phyloP scores from a whole-genome alignment of 1,140 invertebrate species.

The Drosophila lini region DNA sequence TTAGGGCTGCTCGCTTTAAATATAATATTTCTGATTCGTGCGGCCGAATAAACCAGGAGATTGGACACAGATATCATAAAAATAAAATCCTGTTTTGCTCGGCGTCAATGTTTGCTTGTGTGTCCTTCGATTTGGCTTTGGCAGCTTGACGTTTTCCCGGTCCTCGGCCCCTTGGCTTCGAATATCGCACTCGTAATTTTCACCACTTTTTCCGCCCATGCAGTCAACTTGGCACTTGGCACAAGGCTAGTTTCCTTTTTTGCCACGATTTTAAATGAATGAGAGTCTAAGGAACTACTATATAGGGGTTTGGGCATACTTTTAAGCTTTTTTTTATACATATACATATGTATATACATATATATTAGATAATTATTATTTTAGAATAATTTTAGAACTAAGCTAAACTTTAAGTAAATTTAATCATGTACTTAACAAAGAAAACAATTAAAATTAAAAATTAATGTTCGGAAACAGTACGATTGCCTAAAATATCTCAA shows the following conservation, averaged over 20 bases:
- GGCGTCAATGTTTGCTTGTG: slow-evolving; percentile 23
- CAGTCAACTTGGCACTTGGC: slow-evolving; percentile 53
- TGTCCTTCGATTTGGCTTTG: slow-evolving; percentile 45
- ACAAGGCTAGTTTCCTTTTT: slow-evolving; percentile 22
- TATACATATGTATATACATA: too few relatives aligned
- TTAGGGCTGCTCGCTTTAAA: slow-evolving; percentile 56
- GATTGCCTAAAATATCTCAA: background rate
- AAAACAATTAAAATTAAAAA: too few relatives aligned
- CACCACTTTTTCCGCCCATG: slow-evolving; percentile 40
- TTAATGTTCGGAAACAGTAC: background rate
- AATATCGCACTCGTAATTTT: slow-evolving; percentile 46
- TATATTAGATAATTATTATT: too few relatives aligned
- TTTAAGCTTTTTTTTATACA: too few relatives aligned
- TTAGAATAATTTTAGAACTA: too few relatives aligned
- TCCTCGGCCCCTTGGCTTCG: slow-evolving; percentile 16
- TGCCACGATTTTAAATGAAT: background rate
- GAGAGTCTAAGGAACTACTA: background rate
- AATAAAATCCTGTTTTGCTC: slow-evolving; percentile 75
- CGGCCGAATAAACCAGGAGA: slow-evolving; percentile 82
- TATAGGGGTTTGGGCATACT: background rate
- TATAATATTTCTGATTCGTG: slow-evolving; percentile 83
- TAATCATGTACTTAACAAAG: too few relatives aligned
- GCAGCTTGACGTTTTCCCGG: slow-evolving; percentile 27
- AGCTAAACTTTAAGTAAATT: too few relatives aligned
- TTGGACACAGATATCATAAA: slow-evolving; percentile 84